Conservation (phyloP, 2,888 invertebrate species). For the Agrotis exclamationis region DNA sequence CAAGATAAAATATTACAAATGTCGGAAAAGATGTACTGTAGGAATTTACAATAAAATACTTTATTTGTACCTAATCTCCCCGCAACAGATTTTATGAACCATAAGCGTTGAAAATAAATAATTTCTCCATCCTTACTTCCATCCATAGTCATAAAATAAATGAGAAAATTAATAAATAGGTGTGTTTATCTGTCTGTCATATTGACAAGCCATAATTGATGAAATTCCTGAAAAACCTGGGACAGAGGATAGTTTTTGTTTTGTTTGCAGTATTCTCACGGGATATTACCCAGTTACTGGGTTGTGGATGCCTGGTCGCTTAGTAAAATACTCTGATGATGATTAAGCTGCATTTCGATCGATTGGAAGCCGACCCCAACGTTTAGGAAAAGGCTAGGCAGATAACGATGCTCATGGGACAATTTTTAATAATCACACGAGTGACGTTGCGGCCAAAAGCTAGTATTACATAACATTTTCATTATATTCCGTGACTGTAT, state of each 20-base stretch:
- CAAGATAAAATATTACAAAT: neutral
- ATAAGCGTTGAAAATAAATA: constrained; percentile 4
- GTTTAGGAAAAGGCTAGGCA: too few species aligned
- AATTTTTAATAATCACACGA: neutral
- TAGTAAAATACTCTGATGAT: too few species aligned
- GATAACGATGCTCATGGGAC: neutral
- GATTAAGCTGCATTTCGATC: too few species aligned
- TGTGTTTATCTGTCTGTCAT: neutral
- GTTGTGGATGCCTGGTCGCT: too few species aligned
- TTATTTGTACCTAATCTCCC: constrained; percentile 35
- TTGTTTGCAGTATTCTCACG: too few species aligned
- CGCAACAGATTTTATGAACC: constrained; percentile 1
- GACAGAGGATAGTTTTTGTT: neutral
- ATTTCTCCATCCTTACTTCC: constrained; percentile 2
- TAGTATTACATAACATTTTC: constrained; percentile 1
- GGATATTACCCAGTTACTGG: too few species aligned
- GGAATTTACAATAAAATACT: constrained; percentile 5
- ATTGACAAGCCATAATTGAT: neutral
- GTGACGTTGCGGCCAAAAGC: neutral
- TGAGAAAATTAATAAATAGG: neutral
- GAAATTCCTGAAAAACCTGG: neutral
- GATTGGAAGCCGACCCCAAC: too few species aligned
- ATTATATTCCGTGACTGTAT: constrained; percentile 13
- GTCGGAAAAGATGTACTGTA: neutral
- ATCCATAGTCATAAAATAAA: neutral